Evolutionary conservation across 1,140 invertebrate species (phyloP).

Genomic region (Arion vulgaris): DNA sequence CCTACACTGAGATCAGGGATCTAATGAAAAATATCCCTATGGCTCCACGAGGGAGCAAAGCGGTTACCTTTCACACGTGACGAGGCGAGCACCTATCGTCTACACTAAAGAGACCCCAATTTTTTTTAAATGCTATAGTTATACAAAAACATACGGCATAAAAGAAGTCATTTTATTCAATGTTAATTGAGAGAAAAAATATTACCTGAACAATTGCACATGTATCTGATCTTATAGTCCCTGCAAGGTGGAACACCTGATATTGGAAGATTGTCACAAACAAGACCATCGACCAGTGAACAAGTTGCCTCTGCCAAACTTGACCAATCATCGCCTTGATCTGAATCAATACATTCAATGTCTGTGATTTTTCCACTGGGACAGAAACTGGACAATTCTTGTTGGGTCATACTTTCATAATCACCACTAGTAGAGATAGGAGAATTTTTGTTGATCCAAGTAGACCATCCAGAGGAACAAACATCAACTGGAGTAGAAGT

Average conservation of each 20-base stretch:
- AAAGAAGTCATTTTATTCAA: too few relatives aligned
- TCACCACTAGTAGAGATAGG: slow-evolving; percentile 46
- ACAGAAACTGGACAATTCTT: slow-evolving; percentile 51
- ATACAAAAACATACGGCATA: too few relatives aligned
- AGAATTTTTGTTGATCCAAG: slow-evolving; percentile 52
- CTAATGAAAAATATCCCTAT: too few relatives aligned
- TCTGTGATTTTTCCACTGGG: slow-evolving; percentile 50
- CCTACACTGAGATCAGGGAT: too few relatives aligned
- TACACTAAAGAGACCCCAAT: too few relatives aligned
- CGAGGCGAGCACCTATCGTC: too few relatives aligned
- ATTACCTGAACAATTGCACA: slow-evolving; percentile 66
- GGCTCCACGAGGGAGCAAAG: too few relatives aligned
- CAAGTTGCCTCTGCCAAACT: slow-evolving; percentile 57
- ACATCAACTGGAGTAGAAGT: background rate
- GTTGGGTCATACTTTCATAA: slow-evolving; percentile 45
- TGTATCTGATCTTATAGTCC: slow-evolving; percentile 71
- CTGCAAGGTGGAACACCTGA: slow-evolving; percentile 54
- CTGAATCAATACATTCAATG: slow-evolving; percentile 53
- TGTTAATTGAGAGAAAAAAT: slow-evolving; percentile 55
- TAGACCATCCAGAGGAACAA: slow-evolving; percentile 44
- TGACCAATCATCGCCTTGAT: slow-evolving; percentile 48
- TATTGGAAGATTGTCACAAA: slow-evolving; percentile 53
- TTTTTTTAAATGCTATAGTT: too few relatives aligned
- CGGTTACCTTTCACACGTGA: too few relatives aligned
- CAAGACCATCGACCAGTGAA: slow-evolving; percentile 49